phyloP scores from a whole-genome alignment of 2,797 vertebrate species.

The Pipistrellus kuhlii region DNA sequence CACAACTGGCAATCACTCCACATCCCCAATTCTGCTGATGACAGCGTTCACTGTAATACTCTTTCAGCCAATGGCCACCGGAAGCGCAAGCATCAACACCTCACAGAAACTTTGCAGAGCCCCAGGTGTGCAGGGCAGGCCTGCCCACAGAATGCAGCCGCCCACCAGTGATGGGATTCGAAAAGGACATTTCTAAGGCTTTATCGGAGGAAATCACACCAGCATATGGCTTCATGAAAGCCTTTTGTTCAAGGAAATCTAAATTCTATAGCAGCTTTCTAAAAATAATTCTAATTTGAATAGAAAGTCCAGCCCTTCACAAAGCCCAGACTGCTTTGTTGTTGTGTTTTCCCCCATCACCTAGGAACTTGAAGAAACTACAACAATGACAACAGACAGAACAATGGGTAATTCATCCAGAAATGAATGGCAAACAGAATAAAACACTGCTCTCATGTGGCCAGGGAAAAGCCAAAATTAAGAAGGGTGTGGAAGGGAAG shows the following conservation, averaged over 20 bases:
- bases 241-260: slow-evolving; percentile 81
- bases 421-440: slow-evolving; percentile 63
- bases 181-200: slow-evolving; percentile 79
- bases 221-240: slow-evolving; percentile 83
- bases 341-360: background rate
- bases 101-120: no score
- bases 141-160: background rate
- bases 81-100: background rate
- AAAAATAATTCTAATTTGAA: slow-evolving; percentile 86
- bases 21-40: background rate
- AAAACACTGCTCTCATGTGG: slow-evolving; percentile 69
- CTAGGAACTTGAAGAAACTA: slow-evolving; percentile 70
- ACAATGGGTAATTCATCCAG: slow-evolving; percentile 69
- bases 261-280: slow-evolving; percentile 81
- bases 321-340: slow-evolving; percentile 69
- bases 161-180: background rate
- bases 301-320: slow-evolving; percentile 50
- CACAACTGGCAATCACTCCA: slow-evolving; percentile 23
- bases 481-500: background rate
- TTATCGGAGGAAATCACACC: slow-evolving; percentile 77
- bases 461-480: slow-evolving; percentile 64
- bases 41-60: background rate
- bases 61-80: rapidly evolving
- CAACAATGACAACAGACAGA: slow-evolving; percentile 72
- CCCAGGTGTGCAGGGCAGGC: background rate